Evolutionary conservation across 2,113 vertebrate species (phyloP).

Genomic region (Rhinolophus ferrumequinum): DNA sequence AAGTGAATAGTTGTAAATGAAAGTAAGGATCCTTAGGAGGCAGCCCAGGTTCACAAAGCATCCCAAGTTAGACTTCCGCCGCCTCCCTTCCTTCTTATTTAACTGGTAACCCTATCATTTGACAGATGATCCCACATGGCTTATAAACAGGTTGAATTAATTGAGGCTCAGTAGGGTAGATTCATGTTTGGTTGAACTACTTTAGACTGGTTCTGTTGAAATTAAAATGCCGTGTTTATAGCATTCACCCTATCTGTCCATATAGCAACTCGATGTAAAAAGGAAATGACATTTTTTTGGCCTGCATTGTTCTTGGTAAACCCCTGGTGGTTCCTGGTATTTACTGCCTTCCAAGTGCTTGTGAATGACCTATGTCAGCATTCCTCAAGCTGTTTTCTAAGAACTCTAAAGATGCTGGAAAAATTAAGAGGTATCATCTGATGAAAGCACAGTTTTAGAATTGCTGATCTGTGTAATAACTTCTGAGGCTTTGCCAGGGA

Average conservation of each 20-base stretch:
- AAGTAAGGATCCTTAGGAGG: background rate
- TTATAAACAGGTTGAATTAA: background rate
- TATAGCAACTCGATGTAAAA: background rate
- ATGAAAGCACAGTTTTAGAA: background rate
- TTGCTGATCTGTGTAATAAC: background rate
- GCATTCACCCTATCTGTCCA: background rate
- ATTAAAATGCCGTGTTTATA: background rate
- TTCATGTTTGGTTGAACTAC: background rate
- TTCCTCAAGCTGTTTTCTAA: background rate
- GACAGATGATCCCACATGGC: background rate
- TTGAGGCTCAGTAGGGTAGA: background rate
- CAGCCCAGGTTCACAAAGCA: background rate
- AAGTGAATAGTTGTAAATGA: background rate
- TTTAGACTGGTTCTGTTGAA: conserved; percentile 25
- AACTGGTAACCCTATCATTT: background rate
- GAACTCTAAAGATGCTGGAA: background rate
- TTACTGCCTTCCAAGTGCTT: conserved; percentile 13
- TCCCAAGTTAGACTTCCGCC: background rate
- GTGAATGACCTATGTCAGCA: background rate
- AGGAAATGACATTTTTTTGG: background rate
- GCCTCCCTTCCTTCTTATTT: background rate
- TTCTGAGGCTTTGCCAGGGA: background rate
- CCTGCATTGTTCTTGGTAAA: background rate
- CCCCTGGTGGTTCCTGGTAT: background rate
- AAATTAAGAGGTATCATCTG: background rate